phyloP scores from a whole-genome alignment of 1,140 invertebrate genomes.

The Nasonia longicornis region DNA sequence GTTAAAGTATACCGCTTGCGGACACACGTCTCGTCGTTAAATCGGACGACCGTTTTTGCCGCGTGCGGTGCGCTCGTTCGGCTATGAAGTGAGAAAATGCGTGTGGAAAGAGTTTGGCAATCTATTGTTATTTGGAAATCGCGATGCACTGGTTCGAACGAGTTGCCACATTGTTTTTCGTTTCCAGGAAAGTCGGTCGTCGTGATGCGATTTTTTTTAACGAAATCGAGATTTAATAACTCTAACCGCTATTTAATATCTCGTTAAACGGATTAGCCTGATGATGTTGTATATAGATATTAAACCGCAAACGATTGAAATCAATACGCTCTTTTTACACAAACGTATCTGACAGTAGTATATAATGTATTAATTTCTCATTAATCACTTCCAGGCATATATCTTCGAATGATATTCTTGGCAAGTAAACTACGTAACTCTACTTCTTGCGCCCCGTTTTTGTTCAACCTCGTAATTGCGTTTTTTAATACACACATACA shows the following conservation, averaged over 20 bases:
- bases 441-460: background rate
- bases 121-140: conserved; percentile 1
- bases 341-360: no score
- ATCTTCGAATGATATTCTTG: background rate
- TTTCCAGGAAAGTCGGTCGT: no score
- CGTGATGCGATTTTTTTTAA: no score
- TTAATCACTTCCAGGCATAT: background rate
- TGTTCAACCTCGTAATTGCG: background rate
- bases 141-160: background rate
- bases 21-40: background rate
- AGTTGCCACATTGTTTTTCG: background rate
- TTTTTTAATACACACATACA: background rate
- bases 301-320: no score
- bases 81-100: background rate
- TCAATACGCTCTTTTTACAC: background rate
- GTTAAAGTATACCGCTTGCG: background rate
- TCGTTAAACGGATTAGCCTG: background rate
- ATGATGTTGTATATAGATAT: background rate
- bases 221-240: no score
- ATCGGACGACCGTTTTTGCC: background rate
- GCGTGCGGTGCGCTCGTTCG: background rate
- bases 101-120: background rate
- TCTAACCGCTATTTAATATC: background rate
- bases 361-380: background rate
- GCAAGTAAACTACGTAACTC: background rate